These are phyloP conservation scores for Lepidostoma basale DNA, from an alignment of 1,140 invertebrate genomes.

Conservation along the genomic window DNA sequence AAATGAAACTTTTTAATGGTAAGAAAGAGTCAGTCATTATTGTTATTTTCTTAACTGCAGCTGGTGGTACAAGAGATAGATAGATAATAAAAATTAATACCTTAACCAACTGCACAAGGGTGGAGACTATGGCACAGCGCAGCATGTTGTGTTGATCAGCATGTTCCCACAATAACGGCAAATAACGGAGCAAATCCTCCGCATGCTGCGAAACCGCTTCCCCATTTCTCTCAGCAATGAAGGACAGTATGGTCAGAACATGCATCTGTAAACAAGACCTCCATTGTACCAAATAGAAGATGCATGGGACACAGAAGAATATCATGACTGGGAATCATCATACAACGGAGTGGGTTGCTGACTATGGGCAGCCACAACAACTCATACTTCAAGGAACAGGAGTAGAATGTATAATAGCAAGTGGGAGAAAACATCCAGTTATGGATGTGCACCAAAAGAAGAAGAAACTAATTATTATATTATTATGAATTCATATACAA, in stretches of 20 bases:
- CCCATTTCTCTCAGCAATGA: slow-evolving; percentile 87
- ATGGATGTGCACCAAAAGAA: not conserved
- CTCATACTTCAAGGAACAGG: too few species aligned
- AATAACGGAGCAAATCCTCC: slow-evolving; percentile 76
- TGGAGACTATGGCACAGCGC: slow-evolving; percentile 87
- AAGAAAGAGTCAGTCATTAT: too few species aligned
- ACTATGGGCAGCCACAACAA: too few species aligned
- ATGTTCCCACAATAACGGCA: slow-evolving; percentile 87
- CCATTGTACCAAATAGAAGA: too few species aligned
- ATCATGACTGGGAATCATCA: too few species aligned
- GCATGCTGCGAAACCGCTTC: slow-evolving; percentile 73
- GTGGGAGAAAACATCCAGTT: not conserved
- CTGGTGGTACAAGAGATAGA: not conserved
- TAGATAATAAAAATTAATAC: slow-evolving; percentile 53
- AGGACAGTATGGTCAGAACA: slow-evolving; percentile 86
- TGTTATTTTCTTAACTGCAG: too few species aligned
- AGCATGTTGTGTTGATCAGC: slow-evolving; percentile 89
- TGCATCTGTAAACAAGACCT: slow-evolving; percentile 71
- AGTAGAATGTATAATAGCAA: not conserved
- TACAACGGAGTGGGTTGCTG: too few species aligned
- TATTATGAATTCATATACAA: not conserved
- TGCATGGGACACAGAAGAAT: too few species aligned
- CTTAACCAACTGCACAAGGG: slow-evolving; percentile 80
- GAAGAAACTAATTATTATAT: not conserved
- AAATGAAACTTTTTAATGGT: too few species aligned